Conservation (phyloP, 1,140 invertebrate species). For the Lanistes nyassanus region DNA sequence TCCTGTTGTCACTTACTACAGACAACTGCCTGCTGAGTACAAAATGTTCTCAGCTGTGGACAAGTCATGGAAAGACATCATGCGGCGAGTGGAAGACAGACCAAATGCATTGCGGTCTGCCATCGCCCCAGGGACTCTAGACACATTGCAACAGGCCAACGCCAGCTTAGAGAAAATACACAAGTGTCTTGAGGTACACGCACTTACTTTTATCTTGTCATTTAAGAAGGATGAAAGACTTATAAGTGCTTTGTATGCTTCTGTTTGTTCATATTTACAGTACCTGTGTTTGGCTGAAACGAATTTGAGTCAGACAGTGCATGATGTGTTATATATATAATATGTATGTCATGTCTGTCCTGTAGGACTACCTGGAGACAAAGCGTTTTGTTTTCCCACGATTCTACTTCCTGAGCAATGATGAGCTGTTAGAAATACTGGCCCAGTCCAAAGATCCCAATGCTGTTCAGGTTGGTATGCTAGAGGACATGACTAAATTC, state of each 20-base stretch:
- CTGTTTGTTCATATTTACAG: conserved; percentile 2
- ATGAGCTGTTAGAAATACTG: conserved; percentile 65
- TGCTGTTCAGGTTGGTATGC: conserved; percentile 72
- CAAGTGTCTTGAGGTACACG: conserved; percentile 62
- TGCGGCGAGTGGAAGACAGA: conserved; percentile 68
- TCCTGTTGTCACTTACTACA: conserved; percentile 36
- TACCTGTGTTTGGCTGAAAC: no score
- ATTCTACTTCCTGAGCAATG: conserved; percentile 67
- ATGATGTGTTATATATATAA: no score
- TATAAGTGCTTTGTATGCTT: background rate
- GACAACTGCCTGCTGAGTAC: conserved; percentile 83
- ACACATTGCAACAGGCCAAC: conserved; percentile 61
- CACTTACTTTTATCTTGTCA: background rate
- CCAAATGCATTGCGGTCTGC: conserved; percentile 66
- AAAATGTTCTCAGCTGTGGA: conserved; percentile 84
- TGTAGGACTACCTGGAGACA: conserved; percentile 64
- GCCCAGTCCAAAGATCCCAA: conserved; percentile 81
- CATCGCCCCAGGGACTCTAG: conserved; percentile 63
- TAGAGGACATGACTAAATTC: background rate
- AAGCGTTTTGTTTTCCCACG: conserved; percentile 65
- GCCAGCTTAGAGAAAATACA: conserved; percentile 65
- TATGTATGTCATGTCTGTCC: conserved; percentile 12
- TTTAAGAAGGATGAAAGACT: no score
- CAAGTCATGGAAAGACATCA: conserved; percentile 87
- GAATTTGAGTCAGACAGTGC: no score